Evolutionary conservation across 2,797 vertebrate species (phyloP).

Genomic region (Acrossocheilus wenchowensis): DNA sequence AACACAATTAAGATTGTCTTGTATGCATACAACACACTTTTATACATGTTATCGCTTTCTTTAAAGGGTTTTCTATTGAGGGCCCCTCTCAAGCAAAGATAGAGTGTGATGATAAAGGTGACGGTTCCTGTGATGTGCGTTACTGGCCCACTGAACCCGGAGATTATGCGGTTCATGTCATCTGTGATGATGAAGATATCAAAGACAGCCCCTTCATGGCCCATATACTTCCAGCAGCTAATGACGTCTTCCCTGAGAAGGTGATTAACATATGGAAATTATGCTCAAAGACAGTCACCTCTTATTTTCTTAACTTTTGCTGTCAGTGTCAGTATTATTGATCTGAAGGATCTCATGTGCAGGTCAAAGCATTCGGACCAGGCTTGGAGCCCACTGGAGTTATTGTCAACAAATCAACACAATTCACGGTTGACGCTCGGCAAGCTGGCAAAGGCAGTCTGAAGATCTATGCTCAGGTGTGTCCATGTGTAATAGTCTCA

Average conservation of each 20-base stretch:
- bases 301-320: not conserved
- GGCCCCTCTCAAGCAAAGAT: slow-evolving; percentile 97
- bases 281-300: not conserved
- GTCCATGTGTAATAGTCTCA: slow-evolving; percentile 12
- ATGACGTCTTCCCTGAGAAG: slow-evolving; percentile 89
- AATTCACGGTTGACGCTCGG: slow-evolving; percentile 92
- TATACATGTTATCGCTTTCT: not conserved
- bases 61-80: slow-evolving; percentile 94
- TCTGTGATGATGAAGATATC: slow-evolving; percentile 97
- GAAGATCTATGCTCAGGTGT: slow-evolving; percentile 93
- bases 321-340: slow-evolving; percentile 2
- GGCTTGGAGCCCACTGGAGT: slow-evolving; percentile 87
- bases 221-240: slow-evolving; percentile 88
- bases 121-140: slow-evolving; percentile 94
- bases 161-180: slow-evolving; percentile 93
- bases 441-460: slow-evolving; percentile 89
- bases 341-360: slow-evolving; percentile 21
- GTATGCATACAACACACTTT: not conserved
- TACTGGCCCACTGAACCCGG: slow-evolving; percentile 97
- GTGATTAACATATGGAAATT: slow-evolving; percentile 66
- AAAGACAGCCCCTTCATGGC: slow-evolving; percentile 96
- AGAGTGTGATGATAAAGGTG: slow-evolving; percentile 94
- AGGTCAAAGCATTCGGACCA: slow-evolving; percentile 94
- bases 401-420: slow-evolving; percentile 88
- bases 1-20: not conserved